Base-by-base conservation (phyloP, 2,797 vertebrate genomes). In the Sebastolobus altivelis region DNA sequence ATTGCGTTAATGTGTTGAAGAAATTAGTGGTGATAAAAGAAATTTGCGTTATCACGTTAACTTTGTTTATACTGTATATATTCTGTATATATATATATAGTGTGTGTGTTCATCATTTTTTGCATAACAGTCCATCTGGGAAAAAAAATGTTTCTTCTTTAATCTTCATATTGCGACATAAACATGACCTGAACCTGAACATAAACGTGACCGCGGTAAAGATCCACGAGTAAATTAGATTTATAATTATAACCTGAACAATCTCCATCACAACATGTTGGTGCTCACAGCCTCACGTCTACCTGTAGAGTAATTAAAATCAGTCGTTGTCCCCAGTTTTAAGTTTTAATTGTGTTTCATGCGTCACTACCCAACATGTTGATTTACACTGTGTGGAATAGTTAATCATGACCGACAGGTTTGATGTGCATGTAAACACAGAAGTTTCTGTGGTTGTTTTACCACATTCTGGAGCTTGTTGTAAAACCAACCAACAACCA, bases 401-500 rank as follows among this genome's bases (percentile, higher is more conserved):
- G 8, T 35, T n/a, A 22, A 52, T 67, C 7, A 54, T 14, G 12
- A 35, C 46, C 2, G 11, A 67, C 29, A 37, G 14, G 49, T 35
- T 9, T 25, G 49, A 55, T 68, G 46, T n/a, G 27, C 18, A 67
- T 1, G 29, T 22, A 22, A 68, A 20, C 31, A 35, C 7, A 35
- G 18, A 22, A 0, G 9, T 56, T 38, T 54, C 46, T 70, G 33
- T 70, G 67, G 6, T 29, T 71, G n/a, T 58, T 71, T n/a, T 9
- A 20, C 16, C 25, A 58, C 37, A 71, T 38, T 27, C 31, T 43
- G 68, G 16, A n/a, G 54, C 55, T 70, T 56, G 22, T 70, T 69
- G 22, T 8, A 65, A 43, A 65, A 43, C 6, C 43, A 20, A 52
- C 3, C 0, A 40, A 0, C 4, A 6, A 43, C 14, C 25, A 11